A percentile compares a stretch with the other conserved stretches of the same genome.
phyloP scores from a whole-genome alignment of 2,888 invertebrate species.

The Erannis defoliaria region DNA sequence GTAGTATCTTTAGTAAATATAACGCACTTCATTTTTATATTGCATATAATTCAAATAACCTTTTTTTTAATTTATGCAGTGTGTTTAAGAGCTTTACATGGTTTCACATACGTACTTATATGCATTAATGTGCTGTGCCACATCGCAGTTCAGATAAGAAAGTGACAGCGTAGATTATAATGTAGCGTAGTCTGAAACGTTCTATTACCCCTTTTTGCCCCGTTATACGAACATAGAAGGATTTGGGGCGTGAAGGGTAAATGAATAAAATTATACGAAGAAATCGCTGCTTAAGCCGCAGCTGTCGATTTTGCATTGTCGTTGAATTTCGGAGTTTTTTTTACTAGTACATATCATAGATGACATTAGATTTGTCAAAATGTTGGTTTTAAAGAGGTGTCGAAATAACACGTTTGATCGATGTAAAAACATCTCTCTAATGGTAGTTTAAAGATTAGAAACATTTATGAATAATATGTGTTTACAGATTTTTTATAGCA shows the following conservation, averaged over 20 bases:
- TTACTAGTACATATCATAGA: conserved; percentile 6
- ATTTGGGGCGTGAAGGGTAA: conserved; percentile 84
- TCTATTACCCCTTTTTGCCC: conserved; percentile 8
- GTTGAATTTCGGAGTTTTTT: conserved; percentile 11
- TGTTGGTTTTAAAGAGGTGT: conserved; percentile 34
- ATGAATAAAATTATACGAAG: conserved; percentile 80
- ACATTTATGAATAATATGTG: too few species aligned
- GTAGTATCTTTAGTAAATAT: too few species aligned
- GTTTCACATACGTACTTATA: conserved; percentile 5
- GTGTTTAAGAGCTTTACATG: too few species aligned
- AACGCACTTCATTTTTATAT: too few species aligned
- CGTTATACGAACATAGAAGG: conserved; percentile 46
- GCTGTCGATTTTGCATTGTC: conserved; percentile 61
- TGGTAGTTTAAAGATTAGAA: too few species aligned
- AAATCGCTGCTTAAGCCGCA: conserved; percentile 67
- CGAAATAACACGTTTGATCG: not conserved
- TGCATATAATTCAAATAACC: too few species aligned
- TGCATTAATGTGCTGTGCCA: too few species aligned
- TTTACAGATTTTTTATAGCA: too few species aligned
- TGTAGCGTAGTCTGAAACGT: not conserved
- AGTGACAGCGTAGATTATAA: conserved; percentile 8
- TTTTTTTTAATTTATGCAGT: too few species aligned
- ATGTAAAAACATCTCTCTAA: too few species aligned
- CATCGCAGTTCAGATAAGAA: too few species aligned
- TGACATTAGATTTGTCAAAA: conserved; percentile 18